Evolutionary conservation across 2,888 invertebrate species (phyloP), one percentile per base, ranked within the genome.

Genomic region (Phlogophora meticulosa): DNA sequence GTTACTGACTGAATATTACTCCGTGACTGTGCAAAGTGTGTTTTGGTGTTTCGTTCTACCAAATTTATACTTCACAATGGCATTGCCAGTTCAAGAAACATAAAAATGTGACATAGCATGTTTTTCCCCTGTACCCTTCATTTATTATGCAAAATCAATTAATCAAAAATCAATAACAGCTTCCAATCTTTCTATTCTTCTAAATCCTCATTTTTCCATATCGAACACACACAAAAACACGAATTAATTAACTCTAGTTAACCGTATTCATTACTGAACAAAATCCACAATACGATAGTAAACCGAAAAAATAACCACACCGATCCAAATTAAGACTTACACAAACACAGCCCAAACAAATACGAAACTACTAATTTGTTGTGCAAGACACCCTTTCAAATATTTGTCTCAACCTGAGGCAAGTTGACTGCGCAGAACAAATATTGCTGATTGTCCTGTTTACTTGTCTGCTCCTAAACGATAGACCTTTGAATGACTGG

Each of bases 361-460:
- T 80, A 76, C 59, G 42, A 66, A 72, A 73, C 70, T 80, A 72
- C 76, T 73, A 76, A 76, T 80, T 82, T 74, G 76, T 72, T 74
- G 63, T 68, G 34, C 53, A 73, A 82, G 73, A 78, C 66, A 72
- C 74, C 80, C 61, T 68, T 77, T 53, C 81, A 73, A 81, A 81
- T 80, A 81, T 81, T 81, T 74, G 82, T 62, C 58, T 52, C 40
- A 66, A 67, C 60, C 72, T 73, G 55, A 65, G 68, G 66, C 70
- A 53, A 68, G 64, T 55, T 61, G 70, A 51, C 61, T 63, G 38
- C 7, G 28, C 43, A 58, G 43, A 51, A 40, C 56, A 72, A 82
- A 82, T 58, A 69, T 70, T 65, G 59, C 57, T 74, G 69, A 76
- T 72, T 72, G 64, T 64, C 42, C n/a, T 34, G 34, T 36, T 43